Conservation (phyloP, 2,113 vertebrate genomes). For the Cyphomyrus plagiostoma region DNA sequence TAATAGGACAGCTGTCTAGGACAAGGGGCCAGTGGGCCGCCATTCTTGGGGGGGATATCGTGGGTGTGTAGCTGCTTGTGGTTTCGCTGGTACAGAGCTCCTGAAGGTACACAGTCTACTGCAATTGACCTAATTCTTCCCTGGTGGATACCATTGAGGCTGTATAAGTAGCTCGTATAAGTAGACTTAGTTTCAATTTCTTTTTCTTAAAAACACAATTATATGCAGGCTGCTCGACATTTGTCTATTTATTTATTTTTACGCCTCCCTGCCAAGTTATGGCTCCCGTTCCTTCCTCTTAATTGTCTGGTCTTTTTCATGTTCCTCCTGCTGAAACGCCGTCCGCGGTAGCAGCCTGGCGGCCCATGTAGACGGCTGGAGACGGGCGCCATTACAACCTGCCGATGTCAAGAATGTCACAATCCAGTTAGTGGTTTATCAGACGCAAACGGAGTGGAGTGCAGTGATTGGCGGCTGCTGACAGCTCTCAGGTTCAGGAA, state of each 20-base stretch:
- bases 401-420: neutral
- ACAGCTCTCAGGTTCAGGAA: neutral
- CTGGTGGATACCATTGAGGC: neutral
- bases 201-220: neutral
- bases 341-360: neutral
- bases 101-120: neutral
- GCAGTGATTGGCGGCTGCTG: neutral
- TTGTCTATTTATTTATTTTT: neutral
- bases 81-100: neutral
- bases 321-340: neutral
- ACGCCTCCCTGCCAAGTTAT: neutral
- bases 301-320: neutral
- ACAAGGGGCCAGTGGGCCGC: neutral
- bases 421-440: conserved; percentile 11
- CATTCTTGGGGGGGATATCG: neutral
- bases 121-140: conserved; percentile 18
- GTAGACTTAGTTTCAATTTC: conserved; percentile 1
- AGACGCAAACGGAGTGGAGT: neutral
- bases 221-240: neutral
- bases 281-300: neutral
- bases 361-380: neutral
- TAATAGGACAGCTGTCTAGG: neutral
- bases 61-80: neutral
- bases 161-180: neutral
- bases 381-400: neutral